A percentile compares a stretch with the other conserved stretches of the same genome.
These are phyloP conservation scores for Ophthalmolycus amberensis DNA, from an alignment of 2,113 vertebrate species.

Conservation along the genomic window DNA sequence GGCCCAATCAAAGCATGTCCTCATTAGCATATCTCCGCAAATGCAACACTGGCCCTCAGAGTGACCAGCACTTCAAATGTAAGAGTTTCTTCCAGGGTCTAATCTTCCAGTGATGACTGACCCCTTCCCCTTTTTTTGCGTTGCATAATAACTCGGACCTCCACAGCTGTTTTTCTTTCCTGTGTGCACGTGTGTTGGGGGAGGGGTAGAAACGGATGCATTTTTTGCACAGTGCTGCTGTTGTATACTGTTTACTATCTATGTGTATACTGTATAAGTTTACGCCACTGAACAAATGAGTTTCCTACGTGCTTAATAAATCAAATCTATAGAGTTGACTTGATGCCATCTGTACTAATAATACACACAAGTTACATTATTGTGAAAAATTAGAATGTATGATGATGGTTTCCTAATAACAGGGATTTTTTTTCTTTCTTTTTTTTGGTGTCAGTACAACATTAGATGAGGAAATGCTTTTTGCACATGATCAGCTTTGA, in stretches of 20 bases:
- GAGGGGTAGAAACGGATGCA: conserved; percentile 18
- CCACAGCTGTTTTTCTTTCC: conserved; percentile 48
- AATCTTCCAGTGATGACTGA: conserved; percentile 36
- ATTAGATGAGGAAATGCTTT: neutral
- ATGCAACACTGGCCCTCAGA: conserved; percentile 57
- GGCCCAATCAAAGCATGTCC: conserved; percentile 75
- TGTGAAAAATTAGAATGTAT: neutral
- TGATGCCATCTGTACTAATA: neutral
- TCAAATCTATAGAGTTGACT: neutral
- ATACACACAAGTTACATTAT: neutral
- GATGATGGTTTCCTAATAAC: neutral
- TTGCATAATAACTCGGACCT: conserved; percentile 29
- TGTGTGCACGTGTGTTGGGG: conserved; percentile 18
- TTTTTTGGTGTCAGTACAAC: neutral
- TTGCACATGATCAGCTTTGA: conserved; percentile 27
- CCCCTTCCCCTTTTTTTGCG: conserved; percentile 23
- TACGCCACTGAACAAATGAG: conserved; percentile 18
- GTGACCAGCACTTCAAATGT: conserved; percentile 54
- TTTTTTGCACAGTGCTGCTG: neutral
- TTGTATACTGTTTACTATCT: conserved; percentile 10
- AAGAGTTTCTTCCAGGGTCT: conserved; percentile 44
- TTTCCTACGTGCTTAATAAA: neutral
- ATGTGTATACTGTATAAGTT: neutral
- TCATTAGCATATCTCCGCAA: conserved; percentile 76
- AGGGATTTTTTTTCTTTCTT: no score